Evolutionary conservation across 2,797 vertebrate species (phyloP), one percentile per base, ranked within the genome.

Genomic region (Mionectes olivaceus): DNA sequence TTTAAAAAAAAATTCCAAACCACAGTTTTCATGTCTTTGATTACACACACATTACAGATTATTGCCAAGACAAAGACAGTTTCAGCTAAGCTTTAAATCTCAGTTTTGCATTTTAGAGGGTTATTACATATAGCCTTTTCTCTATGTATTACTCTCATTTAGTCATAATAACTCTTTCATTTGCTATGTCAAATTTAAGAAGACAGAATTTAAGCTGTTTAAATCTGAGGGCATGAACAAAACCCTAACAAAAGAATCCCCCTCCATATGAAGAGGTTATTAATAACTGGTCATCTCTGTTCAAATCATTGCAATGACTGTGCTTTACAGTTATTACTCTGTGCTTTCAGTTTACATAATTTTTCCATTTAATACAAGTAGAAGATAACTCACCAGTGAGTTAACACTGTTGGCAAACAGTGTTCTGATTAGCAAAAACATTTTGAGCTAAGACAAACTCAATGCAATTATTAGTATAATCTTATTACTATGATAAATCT

Each of bases 351-450:
- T 90, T 94, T 84, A 90, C 82, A 77, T 46, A 68, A 46, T 90
- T 93, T 90, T 91, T 61, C 60, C 65, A 87, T 95, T 95, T 89
- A 90, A 84, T 80, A 85, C 35, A 74, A 90, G 63, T 50, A 87
- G 67, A 93, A 83, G 32, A 81, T 74, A 94, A 86, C 89, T 92
- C 86, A 87, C 57, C 35, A 35, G 35, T 35, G 35, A 35, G 35
- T 35, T 35, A 35, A 35, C 35, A 35, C 35, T 35, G 68, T 28
- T 85, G 57, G 84, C 70, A 97, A 90, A 95, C 63, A 88, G 37
- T 5, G 7, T 56, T 90, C 46, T 80, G 77, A 93, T 94, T 93
- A 95, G 63, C 65, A 91, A 91, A 95, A 94, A 33, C 71, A 87
- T 90, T 94, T 74, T 70, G 23, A 84, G 64, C 44, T 46, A 63